These are phyloP conservation scores for Siniperca knerii DNA, from an alignment of 2,113 vertebrate genomes.

Conservation along the genomic window DNA sequence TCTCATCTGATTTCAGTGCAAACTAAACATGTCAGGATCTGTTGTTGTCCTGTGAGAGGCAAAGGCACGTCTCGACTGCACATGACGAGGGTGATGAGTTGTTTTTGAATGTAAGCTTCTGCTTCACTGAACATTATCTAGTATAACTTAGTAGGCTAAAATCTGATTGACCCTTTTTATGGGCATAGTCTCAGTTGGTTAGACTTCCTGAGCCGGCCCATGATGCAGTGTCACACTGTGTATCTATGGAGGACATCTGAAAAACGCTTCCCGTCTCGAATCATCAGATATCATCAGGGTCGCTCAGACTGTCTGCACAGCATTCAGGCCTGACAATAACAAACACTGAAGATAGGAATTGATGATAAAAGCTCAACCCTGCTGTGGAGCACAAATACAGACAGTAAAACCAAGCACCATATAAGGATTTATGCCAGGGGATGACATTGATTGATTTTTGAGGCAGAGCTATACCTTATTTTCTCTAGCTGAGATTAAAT, in stretches of 20 bases:
- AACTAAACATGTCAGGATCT: constrained; percentile 53
- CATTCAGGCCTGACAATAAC: constrained; percentile 45
- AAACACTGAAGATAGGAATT: constrained; percentile 21
- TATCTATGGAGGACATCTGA: constrained; percentile 45
- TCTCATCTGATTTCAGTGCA: constrained; percentile 19
- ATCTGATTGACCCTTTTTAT: constrained; percentile 22
- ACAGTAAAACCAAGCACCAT: not conserved
- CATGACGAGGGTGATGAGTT: not conserved
- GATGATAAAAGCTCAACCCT: constrained; percentile 15
- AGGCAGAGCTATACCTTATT: constrained; percentile 11
- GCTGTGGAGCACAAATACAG: not conserved
- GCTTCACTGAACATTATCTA: not conserved
- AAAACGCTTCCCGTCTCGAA: constrained; percentile 46
- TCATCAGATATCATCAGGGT: constrained; percentile 43
- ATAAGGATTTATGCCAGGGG: not conserved
- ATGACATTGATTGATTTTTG: constrained; percentile 10
- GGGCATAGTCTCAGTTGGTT: not conserved
- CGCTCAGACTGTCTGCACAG: constrained; percentile 30
- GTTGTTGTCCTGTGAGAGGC: not conserved
- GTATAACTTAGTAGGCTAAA: not conserved
- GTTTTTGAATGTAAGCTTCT: not conserved
- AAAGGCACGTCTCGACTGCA: not conserved
- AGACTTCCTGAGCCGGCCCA: not conserved
- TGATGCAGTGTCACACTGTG: constrained; percentile 4
- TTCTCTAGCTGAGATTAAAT: constrained; percentile 26